Evolutionary conservation across 2,113 vertebrate species (phyloP).

Genomic region (Uria lomvia): DNA sequence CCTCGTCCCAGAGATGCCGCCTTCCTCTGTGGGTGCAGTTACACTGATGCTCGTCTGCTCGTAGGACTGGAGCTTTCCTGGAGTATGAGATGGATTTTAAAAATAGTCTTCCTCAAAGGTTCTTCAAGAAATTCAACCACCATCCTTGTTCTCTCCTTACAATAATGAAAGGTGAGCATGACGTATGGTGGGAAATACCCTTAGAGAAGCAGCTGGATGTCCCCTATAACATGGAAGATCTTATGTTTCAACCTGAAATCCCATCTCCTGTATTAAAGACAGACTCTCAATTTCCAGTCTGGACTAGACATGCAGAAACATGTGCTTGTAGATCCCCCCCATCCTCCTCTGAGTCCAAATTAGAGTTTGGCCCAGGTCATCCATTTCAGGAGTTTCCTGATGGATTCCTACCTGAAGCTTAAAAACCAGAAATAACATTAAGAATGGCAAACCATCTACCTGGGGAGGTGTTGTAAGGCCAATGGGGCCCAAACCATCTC

Average conservation of each 20-base stretch:
- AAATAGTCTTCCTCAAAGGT: background rate
- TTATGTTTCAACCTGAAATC: background rate
- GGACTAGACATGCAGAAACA: background rate
- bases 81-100: background rate
- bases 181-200: background rate
- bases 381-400: background rate
- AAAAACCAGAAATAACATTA: background rate
- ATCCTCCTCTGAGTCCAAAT: background rate
- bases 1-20: background rate
- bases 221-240: background rate
- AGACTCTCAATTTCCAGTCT: background rate
- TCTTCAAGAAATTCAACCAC: background rate
- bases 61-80: background rate
- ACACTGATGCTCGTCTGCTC: background rate
- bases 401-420: background rate
- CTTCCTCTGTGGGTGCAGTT: background rate
- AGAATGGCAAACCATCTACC: background rate
- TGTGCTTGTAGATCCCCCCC: background rate
- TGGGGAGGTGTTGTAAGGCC: background rate
- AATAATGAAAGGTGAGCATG: background rate
- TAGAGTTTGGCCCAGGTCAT: background rate
- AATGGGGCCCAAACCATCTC: too few species aligned
- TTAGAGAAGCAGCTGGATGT: background rate
- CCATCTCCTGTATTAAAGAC: background rate
- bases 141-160: background rate